phyloP scores from a whole-genome alignment of 2,797 vertebrate genomes.

The Siniperca scherzeri region DNA sequence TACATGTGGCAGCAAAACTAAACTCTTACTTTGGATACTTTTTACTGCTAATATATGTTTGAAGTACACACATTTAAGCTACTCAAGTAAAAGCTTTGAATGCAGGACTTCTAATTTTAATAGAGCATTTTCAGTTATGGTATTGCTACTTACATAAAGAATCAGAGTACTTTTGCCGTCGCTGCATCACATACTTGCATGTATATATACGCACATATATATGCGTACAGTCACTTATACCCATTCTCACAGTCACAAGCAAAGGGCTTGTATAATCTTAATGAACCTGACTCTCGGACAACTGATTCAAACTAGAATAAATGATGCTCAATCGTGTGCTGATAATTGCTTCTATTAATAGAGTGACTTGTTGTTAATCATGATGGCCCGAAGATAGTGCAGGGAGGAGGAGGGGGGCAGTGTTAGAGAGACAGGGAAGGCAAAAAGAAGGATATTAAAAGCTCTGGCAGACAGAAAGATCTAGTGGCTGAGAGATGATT shows the following conservation, averaged over 20 bases:
- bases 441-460: slow-evolving; percentile 67
- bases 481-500: slow-evolving; percentile 53
- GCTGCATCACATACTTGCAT: not conserved
- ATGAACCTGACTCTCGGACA: slow-evolving; percentile 25
- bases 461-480: slow-evolving; percentile 53
- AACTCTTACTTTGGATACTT: not conserved
- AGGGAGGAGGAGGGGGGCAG: not conserved
- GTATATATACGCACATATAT: not conserved
- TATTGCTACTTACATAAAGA: not conserved
- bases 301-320: slow-evolving; percentile 57
- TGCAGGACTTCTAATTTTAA: not conserved
- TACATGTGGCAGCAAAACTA: not conserved
- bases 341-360: slow-evolving; percentile 76
- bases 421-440: slow-evolving; percentile 21
- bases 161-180: not conserved
- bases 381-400: slow-evolving; percentile 47
- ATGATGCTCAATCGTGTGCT: slow-evolving; percentile 39
- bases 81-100: not conserved
- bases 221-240: not conserved
- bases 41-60: not conserved
- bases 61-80: not conserved
- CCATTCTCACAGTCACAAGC: not conserved
- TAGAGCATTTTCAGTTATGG: not conserved
- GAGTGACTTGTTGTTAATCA: slow-evolving; percentile 66
- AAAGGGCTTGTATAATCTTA: slow-evolving; percentile 20